Percentiles rank a stretch among this genome's conserved stretches.
Evolutionary conservation across 2,113 vertebrate genomes (phyloP).

Genomic region (Seriola rivoliana): DNA sequence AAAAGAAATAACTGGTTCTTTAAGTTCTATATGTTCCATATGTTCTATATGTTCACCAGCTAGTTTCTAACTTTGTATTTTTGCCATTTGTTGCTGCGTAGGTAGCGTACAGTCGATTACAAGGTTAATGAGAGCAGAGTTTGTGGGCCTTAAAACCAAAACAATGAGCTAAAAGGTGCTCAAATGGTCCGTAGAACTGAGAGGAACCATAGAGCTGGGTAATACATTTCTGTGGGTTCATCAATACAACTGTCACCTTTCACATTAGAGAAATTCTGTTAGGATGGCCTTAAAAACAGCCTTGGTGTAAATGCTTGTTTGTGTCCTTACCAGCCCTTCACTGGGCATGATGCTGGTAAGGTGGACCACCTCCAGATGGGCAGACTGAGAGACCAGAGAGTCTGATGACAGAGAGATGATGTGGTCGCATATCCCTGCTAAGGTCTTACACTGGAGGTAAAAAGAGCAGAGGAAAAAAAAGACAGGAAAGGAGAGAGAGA

Average conservation of each 20-base stretch:
- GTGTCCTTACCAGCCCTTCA: conserved; percentile 89
- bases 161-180: not conserved
- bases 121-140: too few species aligned
- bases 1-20: not conserved
- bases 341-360: conserved; percentile 91
- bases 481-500: conserved; percentile 10
- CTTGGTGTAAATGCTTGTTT: not conserved
- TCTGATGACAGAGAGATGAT: conserved; percentile 94
- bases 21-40: not conserved
- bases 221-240: too few species aligned
- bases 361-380: conserved; percentile 90
- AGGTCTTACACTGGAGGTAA: conserved; percentile 90
- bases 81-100: too few species aligned
- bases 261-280: not conserved
- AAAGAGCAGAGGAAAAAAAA: conserved; percentile 20
- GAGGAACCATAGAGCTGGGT: not conserved
- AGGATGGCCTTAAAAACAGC: not conserved
- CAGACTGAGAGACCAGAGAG: conserved; percentile 90
- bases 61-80: too few species aligned
- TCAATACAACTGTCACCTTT: not conserved
- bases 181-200: not conserved
- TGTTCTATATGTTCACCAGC: not conserved
- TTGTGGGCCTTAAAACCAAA: too few species aligned
- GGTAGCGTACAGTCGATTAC: too few species aligned
- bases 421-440: conserved; percentile 95